Conservation (phyloP, 2,113 vertebrate species). For the Melanotaenia duboulayi region DNA sequence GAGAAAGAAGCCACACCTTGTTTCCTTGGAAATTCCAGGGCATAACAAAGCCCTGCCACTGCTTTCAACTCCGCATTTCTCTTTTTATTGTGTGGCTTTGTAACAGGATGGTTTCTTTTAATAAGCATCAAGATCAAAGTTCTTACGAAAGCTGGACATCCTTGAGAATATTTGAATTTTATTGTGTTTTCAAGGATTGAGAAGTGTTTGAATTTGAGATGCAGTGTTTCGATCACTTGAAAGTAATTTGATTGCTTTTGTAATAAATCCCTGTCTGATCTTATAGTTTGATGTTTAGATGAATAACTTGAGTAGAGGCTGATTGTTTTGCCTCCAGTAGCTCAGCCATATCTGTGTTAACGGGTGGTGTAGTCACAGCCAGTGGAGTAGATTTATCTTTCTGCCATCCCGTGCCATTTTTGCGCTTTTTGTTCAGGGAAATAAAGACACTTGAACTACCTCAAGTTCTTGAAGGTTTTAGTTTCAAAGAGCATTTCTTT, state of each 20-base stretch:
- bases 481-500: too few species aligned
- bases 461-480: too few species aligned
- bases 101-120: not conserved
- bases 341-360: not conserved
- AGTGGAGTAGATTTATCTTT: not conserved
- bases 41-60: not conserved
- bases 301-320: not conserved
- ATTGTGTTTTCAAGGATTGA: too few species aligned
- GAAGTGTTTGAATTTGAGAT: too few species aligned
- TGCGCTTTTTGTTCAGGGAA: too few species aligned
- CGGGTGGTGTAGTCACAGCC: not conserved
- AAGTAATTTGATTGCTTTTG: too few species aligned
- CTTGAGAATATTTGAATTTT: too few species aligned
- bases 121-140: not conserved
- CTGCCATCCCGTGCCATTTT: not conserved
- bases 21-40: not conserved
- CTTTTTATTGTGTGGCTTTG: not conserved
- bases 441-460: too few species aligned
- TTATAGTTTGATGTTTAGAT: not conserved
- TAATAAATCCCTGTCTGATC: too few species aligned
- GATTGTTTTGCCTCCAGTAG: not conserved
- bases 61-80: not conserved
- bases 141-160: too few species aligned
- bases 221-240: too few species aligned
- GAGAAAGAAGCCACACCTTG: not conserved